Evolutionary conservation across 1,140 invertebrate species (phyloP), one percentile per base, ranked within the genome.

Genomic region (Dolichoris vasculosae): DNA sequence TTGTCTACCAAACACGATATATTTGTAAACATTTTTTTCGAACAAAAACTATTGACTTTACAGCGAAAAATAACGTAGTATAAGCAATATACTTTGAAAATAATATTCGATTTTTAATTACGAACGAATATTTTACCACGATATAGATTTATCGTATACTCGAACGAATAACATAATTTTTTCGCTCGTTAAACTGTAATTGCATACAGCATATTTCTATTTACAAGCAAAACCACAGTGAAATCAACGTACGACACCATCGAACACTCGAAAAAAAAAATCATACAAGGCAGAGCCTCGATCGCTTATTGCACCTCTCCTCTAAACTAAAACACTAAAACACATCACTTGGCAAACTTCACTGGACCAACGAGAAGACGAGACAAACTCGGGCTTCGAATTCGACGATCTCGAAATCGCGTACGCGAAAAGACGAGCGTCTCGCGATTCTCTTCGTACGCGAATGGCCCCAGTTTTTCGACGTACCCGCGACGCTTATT

Each of bases 211-310:
- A 32, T 35, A 35, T 13, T 35, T 32, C 7, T 32, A 67, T 67
- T 35, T 67, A 73, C 20, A 73, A 23, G 6, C 13, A 0, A 51
- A 55, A 73, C 43, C 67, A 59, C 78, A 73, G 69, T 82, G 81
- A 82, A 82, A 82, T 82, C 48, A 75, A 82, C 43, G 69, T 30
- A 43, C 51, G 6, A 15, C 26, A n/a, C 30, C 0, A 26, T n/a
- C n/a, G n/a, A 32, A 30, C 40, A 11, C 71, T 9, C 30, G 4
- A 13, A 38, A 78, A 79, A 40, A 0, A 2, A 40, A 77, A 77
- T 77, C 51, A 63, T 15, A 32, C 35, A 63, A 26, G 6, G 32
- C 8, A 46, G 9, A 40, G 17, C 30, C 51, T 17, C 64, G 20
- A 46, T 64, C 63, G 6, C 23, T 48, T 20, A 26, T 35, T 78